Conservation (phyloP, 2,888 invertebrate species). For the Tuta absoluta region DNA sequence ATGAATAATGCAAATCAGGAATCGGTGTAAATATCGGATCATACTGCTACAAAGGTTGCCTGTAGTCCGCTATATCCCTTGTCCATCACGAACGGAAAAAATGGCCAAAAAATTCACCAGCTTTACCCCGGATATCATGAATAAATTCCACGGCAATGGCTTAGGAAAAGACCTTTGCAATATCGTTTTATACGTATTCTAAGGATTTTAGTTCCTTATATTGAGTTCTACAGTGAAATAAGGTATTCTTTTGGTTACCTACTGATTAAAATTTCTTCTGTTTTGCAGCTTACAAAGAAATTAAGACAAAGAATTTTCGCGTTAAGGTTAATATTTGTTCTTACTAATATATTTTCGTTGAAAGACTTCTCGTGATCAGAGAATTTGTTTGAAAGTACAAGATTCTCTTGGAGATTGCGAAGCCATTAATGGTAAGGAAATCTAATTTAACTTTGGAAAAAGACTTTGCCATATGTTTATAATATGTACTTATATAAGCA, state of each 20-base stretch:
- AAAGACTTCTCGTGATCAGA: not conserved
- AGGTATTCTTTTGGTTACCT: not conserved
- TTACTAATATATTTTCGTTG: not conserved
- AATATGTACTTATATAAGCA: no score
- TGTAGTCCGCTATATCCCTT: conserved; percentile 37
- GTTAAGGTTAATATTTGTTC: not conserved
- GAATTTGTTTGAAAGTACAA: not conserved
- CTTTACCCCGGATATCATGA: conserved; percentile 52
- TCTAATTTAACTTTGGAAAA: conserved; percentile 3
- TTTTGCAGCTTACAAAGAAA: not conserved
- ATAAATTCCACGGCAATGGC: conserved; percentile 52
- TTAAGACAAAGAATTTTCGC: not conserved
- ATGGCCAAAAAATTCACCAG: conserved; percentile 34
- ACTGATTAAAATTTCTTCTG: conserved; percentile 17
- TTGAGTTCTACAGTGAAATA: conserved; percentile 18
- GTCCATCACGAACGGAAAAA: conserved; percentile 38
- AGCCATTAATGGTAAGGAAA: not conserved
- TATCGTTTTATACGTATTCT: conserved; percentile 46
- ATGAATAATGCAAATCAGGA: conserved; percentile 41
- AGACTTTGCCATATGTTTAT: not conserved
- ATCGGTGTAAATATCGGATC: conserved; percentile 42
- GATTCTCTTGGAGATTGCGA: not conserved
- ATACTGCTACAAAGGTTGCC: conserved; percentile 37
- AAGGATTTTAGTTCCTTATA: conserved; percentile 22
- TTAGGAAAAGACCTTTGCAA: conserved; percentile 47